Conservation (phyloP, 1,140 invertebrate species). For the Gyrodactylus bullatarudis region DNA sequence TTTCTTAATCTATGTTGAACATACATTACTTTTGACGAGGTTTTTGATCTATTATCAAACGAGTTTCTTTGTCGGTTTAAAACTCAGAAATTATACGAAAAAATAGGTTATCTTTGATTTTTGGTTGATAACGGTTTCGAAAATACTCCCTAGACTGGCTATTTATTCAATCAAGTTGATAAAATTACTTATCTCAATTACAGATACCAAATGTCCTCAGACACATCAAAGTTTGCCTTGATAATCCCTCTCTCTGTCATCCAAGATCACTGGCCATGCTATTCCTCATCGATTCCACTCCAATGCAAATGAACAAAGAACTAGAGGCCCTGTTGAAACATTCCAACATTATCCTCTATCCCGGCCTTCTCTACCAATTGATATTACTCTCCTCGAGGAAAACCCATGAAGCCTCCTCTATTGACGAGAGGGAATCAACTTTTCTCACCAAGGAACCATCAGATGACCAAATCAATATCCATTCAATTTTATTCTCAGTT, state of each 20-base stretch:
- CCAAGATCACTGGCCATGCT: background rate
- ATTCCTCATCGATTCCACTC: background rate
- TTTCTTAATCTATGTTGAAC: too few relatives aligned
- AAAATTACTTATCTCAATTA: too few relatives aligned
- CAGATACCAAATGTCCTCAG: too few relatives aligned
- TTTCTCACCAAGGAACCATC: background rate
- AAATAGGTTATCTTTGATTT: too few relatives aligned
- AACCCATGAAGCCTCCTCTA: background rate
- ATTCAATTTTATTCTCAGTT: background rate
- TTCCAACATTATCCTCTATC: background rate
- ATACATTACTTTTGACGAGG: too few relatives aligned
- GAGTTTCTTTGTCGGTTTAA: too few relatives aligned
- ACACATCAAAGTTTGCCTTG: background rate
- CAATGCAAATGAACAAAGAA: background rate
- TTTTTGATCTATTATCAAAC: too few relatives aligned
- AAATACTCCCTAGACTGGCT: too few relatives aligned
- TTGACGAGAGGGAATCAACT: background rate
- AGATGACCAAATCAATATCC: background rate
- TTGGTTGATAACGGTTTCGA: too few relatives aligned
- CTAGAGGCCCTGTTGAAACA: background rate
- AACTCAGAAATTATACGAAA: too few relatives aligned
- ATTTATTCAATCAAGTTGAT: too few relatives aligned
- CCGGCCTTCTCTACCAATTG: background rate
- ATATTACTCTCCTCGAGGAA: background rate
- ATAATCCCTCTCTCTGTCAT: background rate